Evolutionary conservation across 2,113 vertebrate species (phyloP), one percentile per base, ranked within the genome.

Genomic region (Amphiprion percula): DNA sequence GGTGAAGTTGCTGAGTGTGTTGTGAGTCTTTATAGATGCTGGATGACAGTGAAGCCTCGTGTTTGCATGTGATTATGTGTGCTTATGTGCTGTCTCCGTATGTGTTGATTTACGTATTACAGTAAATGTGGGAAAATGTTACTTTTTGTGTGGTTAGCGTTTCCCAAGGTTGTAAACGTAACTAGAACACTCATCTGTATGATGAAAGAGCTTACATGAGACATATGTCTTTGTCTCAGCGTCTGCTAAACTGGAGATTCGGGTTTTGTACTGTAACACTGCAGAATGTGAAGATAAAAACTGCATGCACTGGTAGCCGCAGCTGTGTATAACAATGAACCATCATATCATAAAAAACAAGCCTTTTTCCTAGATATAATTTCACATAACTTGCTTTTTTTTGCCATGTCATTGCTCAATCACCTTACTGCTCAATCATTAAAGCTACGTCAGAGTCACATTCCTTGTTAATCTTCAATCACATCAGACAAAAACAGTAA

Each of bases 41-140:
- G 50, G n/a, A 69, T 39, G 49, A 70, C 53, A 52, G 41, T 17
- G 44, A 77, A 53, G 52, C 59, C 44, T 66, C n/a, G 33, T 55
- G 80, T 72, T 78, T 83, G 30, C 66, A 30, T 60, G 56, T 49
- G 66, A 69, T 68, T 71, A 56, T 67, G 8, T 74, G n/a, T 71
- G 26, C 37, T 70, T 66, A 62, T 46, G 61, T 55, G 50, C 41
- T 41, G 24, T 68, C 39, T 68, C 39, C 62, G 26, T 68, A 39
- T 28, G 30, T 71, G 55, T 33, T 41, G 61, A 59, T 71, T 74
- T 68, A 47, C 49, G n/a, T 55, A 44, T 53, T 24, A 67, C n/a
- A 58, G 59, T 23, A 54, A 55, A 63, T 69, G 59, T 69, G 67
- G 30, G 64, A 28, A 53, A 55, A 58, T 67, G 24, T 68, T 60